These are phyloP conservation scores for Alentia gelatinosa DNA, from an alignment of 2,888 invertebrate species.

Conservation along the genomic window DNA sequence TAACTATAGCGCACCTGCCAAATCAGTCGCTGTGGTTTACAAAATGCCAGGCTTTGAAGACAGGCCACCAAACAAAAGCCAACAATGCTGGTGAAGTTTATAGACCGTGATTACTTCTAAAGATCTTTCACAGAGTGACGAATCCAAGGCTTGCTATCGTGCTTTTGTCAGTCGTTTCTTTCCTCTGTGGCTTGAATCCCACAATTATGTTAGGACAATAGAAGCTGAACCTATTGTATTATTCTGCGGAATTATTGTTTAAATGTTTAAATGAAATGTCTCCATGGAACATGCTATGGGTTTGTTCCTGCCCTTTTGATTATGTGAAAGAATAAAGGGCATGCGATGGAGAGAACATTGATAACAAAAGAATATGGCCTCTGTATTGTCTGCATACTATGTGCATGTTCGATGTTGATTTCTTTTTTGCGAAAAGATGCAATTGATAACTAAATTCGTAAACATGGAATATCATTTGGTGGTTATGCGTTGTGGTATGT, in stretches of 20 bases:
- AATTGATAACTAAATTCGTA: too few relatives aligned
- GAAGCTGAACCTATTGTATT: not conserved
- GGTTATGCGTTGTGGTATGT: too few relatives aligned
- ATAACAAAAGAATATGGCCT: not conserved
- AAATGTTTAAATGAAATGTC: constrained; percentile 26
- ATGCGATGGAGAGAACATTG: not conserved
- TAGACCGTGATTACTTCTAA: not conserved
- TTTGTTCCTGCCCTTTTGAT: not conserved
- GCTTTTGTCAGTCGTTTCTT: not conserved
- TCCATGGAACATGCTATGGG: not conserved
- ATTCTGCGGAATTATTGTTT: not conserved
- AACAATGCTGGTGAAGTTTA: not conserved
- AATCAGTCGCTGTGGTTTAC: not conserved
- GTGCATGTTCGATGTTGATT: not conserved
- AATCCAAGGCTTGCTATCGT: not conserved
- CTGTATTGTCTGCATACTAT: not conserved
- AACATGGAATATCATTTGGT: too few relatives aligned
- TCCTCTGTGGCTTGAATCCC: not conserved
- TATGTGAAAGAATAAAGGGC: not conserved
- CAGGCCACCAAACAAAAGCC: not conserved
- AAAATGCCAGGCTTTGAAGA: not conserved
- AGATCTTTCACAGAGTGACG: not conserved
- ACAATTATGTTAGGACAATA: not conserved
- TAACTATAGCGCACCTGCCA: not conserved
- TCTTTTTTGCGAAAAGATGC: too few relatives aligned